phyloP scores from a whole-genome alignment of 2,888 invertebrate genomes.

The Mycogona germanica region DNA sequence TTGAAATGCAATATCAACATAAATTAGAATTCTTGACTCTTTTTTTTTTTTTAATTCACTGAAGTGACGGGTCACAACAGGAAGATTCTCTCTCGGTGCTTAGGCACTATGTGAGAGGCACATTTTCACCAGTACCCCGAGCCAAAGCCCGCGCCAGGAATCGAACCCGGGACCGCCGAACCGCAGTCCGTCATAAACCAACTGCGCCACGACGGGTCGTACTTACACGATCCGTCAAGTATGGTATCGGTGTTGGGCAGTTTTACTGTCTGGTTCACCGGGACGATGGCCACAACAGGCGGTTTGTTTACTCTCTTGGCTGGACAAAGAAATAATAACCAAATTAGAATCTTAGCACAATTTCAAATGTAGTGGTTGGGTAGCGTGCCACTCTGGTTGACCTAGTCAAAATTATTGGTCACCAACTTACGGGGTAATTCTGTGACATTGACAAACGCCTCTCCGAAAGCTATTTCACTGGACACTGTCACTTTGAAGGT shows the following conservation, averaged over 20 bases:
- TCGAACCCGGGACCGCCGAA: no score
- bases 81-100: no score
- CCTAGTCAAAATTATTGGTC: neutral
- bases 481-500: slow-evolving; percentile 71
- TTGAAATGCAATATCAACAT: no score
- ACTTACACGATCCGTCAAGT: slow-evolving; percentile 62
- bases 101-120: no score
- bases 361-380: neutral
- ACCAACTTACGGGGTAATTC: slow-evolving; percentile 53
- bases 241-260: slow-evolving; percentile 81
- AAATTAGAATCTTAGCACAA: neutral
- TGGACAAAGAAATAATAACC: slow-evolving; percentile 19
- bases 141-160: no score
- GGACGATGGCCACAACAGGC: slow-evolving; percentile 75
- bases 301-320: slow-evolving; percentile 64
- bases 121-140: no score
- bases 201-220: no score
- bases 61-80: no score
- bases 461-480: slow-evolving; percentile 30
- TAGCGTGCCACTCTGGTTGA: slow-evolving; percentile 2
- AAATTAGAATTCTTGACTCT: no score
- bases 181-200: no score
- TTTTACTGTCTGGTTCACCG: slow-evolving; percentile 71
- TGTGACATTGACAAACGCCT: slow-evolving; percentile 73
- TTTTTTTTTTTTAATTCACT: no score